These are phyloP conservation scores for Drosophila koepferae DNA, from an alignment of 2,888 invertebrate species.

Conservation along the genomic window DNA sequence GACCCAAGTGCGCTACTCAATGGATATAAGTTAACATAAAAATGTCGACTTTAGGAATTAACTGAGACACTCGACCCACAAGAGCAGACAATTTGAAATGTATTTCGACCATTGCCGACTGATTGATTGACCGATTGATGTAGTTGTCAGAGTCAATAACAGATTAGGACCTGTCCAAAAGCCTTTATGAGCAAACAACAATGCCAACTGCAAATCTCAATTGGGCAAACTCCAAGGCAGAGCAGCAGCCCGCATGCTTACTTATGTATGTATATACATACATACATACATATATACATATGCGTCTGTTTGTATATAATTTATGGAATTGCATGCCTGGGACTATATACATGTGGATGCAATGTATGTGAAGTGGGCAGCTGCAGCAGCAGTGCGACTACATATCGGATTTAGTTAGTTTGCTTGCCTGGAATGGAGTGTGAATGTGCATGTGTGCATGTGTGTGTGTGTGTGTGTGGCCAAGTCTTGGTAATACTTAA, in stretches of 20 bases:
- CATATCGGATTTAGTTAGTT: slow-evolving; percentile 11
- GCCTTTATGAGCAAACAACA: background rate
- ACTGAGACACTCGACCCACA: slow-evolving; percentile 1
- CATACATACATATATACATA: background rate
- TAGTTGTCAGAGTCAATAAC: background rate
- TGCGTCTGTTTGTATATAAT: background rate
- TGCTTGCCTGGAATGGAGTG: background rate
- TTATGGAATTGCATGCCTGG: slow-evolving; percentile 3
- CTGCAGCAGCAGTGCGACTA: background rate
- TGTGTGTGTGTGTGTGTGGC: too few species aligned
- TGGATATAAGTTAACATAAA: slow-evolving; percentile 4
- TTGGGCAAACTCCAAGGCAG: background rate
- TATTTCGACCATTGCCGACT: background rate
- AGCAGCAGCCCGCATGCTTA: background rate
- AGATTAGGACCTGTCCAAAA: slow-evolving; percentile 6
- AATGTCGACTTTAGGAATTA: slow-evolving; percentile 2
- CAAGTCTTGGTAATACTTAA: slow-evolving; percentile 4
- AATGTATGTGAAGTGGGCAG: background rate
- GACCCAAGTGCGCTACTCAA: slow-evolving; percentile 4
- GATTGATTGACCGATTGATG: slow-evolving; percentile 11
- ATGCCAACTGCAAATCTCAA: background rate
- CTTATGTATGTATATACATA: too few species aligned
- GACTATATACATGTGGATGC: background rate
- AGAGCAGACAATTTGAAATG: background rate
- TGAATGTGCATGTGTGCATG: too few species aligned